Conservation (phyloP, 1,140 invertebrate genomes). For the Stratiolaelaps scimitus region DNA sequence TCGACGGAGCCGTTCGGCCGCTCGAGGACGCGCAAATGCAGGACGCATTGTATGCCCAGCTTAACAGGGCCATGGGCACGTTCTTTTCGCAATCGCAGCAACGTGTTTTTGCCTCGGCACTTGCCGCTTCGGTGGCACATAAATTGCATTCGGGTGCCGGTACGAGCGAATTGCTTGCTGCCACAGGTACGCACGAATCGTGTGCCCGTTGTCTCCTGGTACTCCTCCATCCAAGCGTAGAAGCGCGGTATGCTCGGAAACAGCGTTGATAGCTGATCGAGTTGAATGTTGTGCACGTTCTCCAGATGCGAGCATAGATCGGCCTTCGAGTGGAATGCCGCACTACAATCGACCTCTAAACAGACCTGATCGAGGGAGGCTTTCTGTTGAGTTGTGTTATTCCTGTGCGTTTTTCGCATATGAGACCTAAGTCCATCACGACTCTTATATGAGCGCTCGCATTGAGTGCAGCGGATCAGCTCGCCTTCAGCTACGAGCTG, state of each 20-base stretch:
- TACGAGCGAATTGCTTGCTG: constrained; percentile 1
- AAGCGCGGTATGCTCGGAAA: not conserved
- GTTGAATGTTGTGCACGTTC: not conserved
- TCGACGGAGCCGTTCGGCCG: constrained; percentile 7
- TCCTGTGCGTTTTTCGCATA: not conserved
- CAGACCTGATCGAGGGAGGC: constrained; percentile 18
- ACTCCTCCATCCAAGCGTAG: constrained; percentile 29
- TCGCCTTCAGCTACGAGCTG: not conserved
- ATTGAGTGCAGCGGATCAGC: not conserved
- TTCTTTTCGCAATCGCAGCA: not conserved
- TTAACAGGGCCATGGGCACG: constrained; percentile 20
- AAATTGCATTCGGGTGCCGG: constrained; percentile 21
- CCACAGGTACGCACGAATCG: constrained; percentile 21
- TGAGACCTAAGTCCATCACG: constrained; percentile 20
- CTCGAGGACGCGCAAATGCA: constrained; percentile 19
- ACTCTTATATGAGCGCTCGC: constrained; percentile 4
- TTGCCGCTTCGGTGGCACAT: constrained; percentile 24
- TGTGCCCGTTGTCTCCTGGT: constrained; percentile 5
- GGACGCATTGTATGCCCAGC: constrained; percentile 15
- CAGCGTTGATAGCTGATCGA: constrained; percentile 5
- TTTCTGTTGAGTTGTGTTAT: constrained; percentile 6
- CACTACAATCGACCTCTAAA: not conserved
- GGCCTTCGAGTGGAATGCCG: not conserved
- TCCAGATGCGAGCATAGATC: constrained; percentile 22
- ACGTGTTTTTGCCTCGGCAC: constrained; percentile 15